These are phyloP conservation scores for Ctena decussata DNA, from an alignment of 2,888 invertebrate species.

Conservation along the genomic window DNA sequence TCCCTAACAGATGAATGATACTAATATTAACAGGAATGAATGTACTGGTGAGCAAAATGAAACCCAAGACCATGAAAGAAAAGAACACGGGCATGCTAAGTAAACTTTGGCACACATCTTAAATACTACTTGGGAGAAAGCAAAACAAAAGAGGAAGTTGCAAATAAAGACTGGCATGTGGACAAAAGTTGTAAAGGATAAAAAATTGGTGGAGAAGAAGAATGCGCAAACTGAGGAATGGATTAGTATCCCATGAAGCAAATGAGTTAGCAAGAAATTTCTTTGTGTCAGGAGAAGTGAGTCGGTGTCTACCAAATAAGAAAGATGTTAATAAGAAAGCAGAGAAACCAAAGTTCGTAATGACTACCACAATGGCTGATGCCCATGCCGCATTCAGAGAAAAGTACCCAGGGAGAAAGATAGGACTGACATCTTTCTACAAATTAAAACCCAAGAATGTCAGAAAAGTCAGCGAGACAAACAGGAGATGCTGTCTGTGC, in stretches of 20 bases:
- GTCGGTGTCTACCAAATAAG: slow-evolving; percentile 24
- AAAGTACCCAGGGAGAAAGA: slow-evolving; percentile 13
- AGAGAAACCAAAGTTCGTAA: background rate
- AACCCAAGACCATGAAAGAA: no score
- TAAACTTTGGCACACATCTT: no score
- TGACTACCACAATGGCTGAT: slow-evolving; percentile 30
- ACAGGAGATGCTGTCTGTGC: slow-evolving; percentile 29
- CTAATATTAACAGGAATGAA: no score
- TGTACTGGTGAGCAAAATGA: no score
- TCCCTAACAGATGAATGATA: no score
- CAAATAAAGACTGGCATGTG: no score
- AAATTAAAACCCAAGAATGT: slow-evolving; percentile 33
- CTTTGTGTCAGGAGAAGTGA: slow-evolving; percentile 30
- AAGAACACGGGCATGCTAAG: no score
- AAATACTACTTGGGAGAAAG: no score
- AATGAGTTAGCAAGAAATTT: background rate
- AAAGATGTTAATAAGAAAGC: slow-evolving; percentile 27
- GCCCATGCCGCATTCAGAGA: slow-evolving; percentile 11
- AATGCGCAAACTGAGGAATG: background rate
- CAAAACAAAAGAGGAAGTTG: no score
- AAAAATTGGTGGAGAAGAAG: no score
- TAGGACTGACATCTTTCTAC: slow-evolving; percentile 24
- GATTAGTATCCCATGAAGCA: background rate
- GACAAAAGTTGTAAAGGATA: no score
- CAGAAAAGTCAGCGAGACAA: slow-evolving; percentile 35